Evolutionary conservation across 2,797 vertebrate genomes (phyloP).

Genomic region (Ceryle rudis): DNA sequence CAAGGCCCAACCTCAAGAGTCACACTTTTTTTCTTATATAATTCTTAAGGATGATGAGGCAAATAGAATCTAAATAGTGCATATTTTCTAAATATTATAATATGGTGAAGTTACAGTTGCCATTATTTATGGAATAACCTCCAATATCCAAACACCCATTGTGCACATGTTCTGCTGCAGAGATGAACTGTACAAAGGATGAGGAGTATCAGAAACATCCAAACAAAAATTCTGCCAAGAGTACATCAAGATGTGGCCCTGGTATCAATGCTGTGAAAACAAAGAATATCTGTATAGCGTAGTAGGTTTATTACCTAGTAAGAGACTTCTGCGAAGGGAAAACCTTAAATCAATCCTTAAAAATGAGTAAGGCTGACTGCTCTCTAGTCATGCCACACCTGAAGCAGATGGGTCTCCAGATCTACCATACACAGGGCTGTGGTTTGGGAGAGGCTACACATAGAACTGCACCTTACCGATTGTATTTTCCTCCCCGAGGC

Average conservation of each 20-base stretch:
- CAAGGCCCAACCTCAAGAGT: not conserved
- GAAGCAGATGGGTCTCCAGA: not conserved
- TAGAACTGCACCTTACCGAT: not conserved
- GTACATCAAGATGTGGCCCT: not conserved
- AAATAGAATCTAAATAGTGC: not conserved
- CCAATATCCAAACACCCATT: not conserved
- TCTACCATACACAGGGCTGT: not conserved
- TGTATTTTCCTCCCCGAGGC: no score
- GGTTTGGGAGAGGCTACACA: not conserved
- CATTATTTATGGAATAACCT: not conserved
- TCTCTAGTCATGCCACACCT: not conserved
- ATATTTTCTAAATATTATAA: not conserved
- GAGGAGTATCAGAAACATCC: not conserved
- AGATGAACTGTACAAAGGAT: not conserved
- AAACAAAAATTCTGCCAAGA: not conserved
- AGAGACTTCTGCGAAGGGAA: not conserved
- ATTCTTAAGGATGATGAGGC: not conserved
- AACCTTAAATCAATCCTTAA: not conserved
- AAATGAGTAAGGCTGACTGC: not conserved
- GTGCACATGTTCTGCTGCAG: not conserved
- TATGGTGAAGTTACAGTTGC: not conserved
- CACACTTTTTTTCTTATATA: not conserved
- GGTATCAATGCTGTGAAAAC: not conserved
- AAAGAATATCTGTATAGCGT: not conserved
- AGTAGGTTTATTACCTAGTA: not conserved